These are phyloP conservation scores for Linnaemya tessellans DNA, from an alignment of 2,888 invertebrate species.

Conservation along the genomic window DNA sequence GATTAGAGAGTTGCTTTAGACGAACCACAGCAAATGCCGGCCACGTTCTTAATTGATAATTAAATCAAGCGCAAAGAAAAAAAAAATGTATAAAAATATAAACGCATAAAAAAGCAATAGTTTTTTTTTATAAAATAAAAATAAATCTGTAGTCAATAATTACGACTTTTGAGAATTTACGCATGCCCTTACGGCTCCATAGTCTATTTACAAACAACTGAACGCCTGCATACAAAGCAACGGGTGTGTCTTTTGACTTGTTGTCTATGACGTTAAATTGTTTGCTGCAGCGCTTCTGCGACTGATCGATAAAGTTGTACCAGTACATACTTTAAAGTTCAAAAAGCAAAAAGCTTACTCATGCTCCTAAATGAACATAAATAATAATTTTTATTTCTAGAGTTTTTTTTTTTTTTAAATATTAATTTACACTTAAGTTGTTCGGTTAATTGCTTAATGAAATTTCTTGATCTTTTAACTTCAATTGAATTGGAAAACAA, in stretches of 20 bases:
- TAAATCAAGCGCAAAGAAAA: constrained; percentile 67
- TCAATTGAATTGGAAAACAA: constrained; percentile 12
- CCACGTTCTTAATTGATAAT: constrained; percentile 81
- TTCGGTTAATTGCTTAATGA: constrained; percentile 26
- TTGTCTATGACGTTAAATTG: constrained; percentile 11
- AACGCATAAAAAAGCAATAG: constrained; percentile 22
- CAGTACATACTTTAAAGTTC: neutral
- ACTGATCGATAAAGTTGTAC: neutral
- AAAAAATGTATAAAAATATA: constrained; percentile 73
- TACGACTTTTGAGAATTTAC: constrained; percentile 28
- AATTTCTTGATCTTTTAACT: constrained; percentile 33
- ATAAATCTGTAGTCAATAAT: constrained; percentile 38
- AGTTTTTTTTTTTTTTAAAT: too few species aligned
- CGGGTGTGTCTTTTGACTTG: constrained; percentile 7
- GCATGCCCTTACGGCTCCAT: neutral
- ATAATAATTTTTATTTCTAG: neutral
- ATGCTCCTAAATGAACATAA: neutral
- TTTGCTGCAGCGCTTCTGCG: neutral
- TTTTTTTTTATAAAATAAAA: constrained; percentile 35
- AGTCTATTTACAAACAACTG: neutral
- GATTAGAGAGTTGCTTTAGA: constrained; percentile 38
- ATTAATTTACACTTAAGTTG: constrained; percentile 10
- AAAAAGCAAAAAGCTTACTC: constrained; percentile 5
- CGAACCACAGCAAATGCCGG: constrained; percentile 75
- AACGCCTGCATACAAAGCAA: neutral